phyloP scores from a whole-genome alignment of 2,888 invertebrate species.

The Zaprionus lineosus region DNA sequence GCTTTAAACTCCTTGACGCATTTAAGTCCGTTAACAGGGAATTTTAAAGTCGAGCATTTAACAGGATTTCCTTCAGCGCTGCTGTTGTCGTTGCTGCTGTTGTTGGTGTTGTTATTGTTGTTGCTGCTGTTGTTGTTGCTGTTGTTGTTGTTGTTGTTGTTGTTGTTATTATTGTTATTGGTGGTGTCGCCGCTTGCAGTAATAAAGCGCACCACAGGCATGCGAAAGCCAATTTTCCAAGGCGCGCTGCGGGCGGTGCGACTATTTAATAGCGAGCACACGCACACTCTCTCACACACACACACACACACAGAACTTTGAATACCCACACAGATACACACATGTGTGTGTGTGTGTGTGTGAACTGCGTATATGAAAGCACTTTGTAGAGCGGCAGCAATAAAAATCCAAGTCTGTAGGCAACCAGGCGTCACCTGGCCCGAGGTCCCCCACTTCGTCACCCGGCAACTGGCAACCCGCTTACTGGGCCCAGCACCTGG shows the following conservation, averaged over 20 bases:
- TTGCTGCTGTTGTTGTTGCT: slow-evolving; percentile 3
- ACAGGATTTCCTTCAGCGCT: too few relatives aligned
- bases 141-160: slow-evolving; percentile 5
- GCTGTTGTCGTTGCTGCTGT: too few relatives aligned
- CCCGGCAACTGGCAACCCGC: too few relatives aligned
- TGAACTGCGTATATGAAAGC: slow-evolving; percentile 41
- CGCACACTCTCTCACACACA: slow-evolving; percentile 17
- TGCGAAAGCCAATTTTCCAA: slow-evolving; percentile 72
- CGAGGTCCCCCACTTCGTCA: neutral
- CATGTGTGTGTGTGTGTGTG: neutral
- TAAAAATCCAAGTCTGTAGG: slow-evolving; percentile 48
- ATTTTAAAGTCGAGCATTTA: neutral
- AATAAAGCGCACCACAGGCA: slow-evolving; percentile 71
- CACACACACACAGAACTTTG: slow-evolving; percentile 5
- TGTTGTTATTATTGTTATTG: slow-evolving; percentile 1
- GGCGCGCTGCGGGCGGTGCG: slow-evolving; percentile 56
- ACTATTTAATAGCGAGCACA: slow-evolving; percentile 60
- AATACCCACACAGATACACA: slow-evolving; percentile 1
- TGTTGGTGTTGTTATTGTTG: slow-evolving; percentile 14
- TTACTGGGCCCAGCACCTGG: neutral
- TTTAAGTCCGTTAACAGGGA: too few relatives aligned
- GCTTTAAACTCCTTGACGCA: too few relatives aligned
- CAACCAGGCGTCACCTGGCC: slow-evolving; percentile 39
- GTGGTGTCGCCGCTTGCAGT: slow-evolving; percentile 38
- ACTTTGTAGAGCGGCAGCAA: slow-evolving; percentile 48